phyloP scores from a whole-genome alignment of 2,113 vertebrate species.

The Neoarius graeffei region DNA sequence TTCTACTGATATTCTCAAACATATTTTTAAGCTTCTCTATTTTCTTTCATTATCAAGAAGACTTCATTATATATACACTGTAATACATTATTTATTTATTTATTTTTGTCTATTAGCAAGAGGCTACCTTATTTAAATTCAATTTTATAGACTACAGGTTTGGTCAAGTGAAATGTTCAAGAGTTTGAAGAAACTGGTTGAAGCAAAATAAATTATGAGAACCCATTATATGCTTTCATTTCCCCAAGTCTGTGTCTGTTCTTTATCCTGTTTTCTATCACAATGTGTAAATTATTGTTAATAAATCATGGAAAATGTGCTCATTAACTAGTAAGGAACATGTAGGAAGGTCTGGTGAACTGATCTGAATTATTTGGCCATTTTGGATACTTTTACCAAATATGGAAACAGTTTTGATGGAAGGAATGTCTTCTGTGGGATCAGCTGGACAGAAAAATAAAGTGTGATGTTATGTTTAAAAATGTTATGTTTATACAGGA shows the following conservation, averaged over 20 bases:
- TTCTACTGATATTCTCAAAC: neutral
- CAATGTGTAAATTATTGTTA: neutral
- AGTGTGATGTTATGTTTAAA: neutral
- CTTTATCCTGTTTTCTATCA: neutral
- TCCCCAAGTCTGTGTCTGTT: neutral
- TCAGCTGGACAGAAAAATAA: neutral
- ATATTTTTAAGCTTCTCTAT: neutral
- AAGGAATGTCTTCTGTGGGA: constrained; percentile 1
- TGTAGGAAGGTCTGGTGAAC: neutral
- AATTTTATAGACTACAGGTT: neutral
- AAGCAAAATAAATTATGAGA: neutral
- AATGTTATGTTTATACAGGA: neutral
- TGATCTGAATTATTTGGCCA: neutral
- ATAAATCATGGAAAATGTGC: neutral
- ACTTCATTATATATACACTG: too few species aligned
- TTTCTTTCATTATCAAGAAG: neutral
- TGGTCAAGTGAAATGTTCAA: neutral
- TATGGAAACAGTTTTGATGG: constrained; percentile 2
- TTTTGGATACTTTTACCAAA: constrained; percentile 2
- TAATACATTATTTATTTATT: neutral
- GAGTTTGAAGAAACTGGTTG: neutral
- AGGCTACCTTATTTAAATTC: neutral
- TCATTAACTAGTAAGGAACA: neutral
- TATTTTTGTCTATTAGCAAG: neutral
- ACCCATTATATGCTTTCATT: neutral